These are phyloP conservation scores for Channa striata DNA, from an alignment of 2,797 vertebrate species.

Conservation along the genomic window DNA sequence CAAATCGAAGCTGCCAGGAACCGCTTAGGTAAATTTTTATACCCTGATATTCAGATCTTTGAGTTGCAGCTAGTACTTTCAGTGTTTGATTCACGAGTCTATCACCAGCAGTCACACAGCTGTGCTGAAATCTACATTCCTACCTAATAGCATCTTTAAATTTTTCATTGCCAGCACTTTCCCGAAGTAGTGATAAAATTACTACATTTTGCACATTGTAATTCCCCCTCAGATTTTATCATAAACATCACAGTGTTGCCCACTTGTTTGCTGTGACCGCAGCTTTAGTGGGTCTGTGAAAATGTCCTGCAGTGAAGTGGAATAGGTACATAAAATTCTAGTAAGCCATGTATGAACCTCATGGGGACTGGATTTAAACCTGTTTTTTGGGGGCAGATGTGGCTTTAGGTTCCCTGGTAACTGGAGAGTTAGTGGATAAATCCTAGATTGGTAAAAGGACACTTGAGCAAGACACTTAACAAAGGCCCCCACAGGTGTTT, in stretches of 20 bases:
- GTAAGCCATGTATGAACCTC: neutral
- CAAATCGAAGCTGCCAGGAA: neutral
- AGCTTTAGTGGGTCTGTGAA: neutral
- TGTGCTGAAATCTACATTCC: neutral
- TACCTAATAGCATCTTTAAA: neutral
- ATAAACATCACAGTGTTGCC: neutral
- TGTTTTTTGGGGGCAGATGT: conserved; percentile 3
- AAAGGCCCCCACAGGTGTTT: too few species aligned
- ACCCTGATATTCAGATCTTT: neutral
- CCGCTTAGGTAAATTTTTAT: neutral
- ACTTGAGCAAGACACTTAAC: neutral
- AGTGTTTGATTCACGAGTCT: conserved; percentile 12
- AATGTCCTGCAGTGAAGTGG: neutral
- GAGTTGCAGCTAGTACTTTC: conserved; percentile 3
- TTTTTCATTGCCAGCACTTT: neutral
- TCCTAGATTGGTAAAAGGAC: neutral
- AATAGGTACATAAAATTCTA: neutral
- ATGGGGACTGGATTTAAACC: neutral
- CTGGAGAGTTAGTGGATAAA: neutral
- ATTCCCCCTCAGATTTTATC: neutral
- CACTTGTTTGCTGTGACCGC: neutral
- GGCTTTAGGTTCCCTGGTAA: neutral
- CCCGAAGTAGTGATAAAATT: neutral
- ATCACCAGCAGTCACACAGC: neutral
- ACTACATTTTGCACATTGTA: neutral